Base-by-base conservation (phyloP, 2,888 invertebrate species). In the Cheilosia variabilis region DNA sequence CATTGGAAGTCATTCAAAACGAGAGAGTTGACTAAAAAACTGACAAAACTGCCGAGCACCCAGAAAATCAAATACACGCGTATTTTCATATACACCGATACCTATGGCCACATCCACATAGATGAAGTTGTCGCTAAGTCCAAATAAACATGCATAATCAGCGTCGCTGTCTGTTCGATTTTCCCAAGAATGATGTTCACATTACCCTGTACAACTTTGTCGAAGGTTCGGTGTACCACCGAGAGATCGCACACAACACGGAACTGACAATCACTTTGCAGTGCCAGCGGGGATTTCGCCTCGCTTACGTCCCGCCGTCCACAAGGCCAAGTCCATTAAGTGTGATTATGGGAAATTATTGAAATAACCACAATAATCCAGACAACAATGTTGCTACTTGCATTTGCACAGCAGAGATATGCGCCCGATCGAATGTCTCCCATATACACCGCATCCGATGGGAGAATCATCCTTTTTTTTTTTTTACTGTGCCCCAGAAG, bases 301-400 rank as follows among this genome's bases (percentile, higher is more conserved):
- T 55, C 7, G 22, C 47, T 10, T 57, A 69, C 58, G 58, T 69
- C 50, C 47, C 17, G 31, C 0, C 31, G 31, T 31, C 31, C 47
- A 43, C 50, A 57, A 65, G 60, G 68, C 47, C 60, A 60, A 68
- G 69, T 65, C 62, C 65, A 80, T 84, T 75, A 81, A 76, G 62
- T 84, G 73, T 80, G 76, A 86, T 81, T 86, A 86, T 77, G 81
- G 72, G 81, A 86, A 86, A 76, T 81, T 86, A 86, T 86, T 76
- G 81, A 72, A 81, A 86, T 77, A 76, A 77, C 76, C 80, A 66
- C 76, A 76, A 80, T 62, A 76, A 81, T 77, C 66, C 73, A 4
- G 34, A 55, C 76, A 75, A 81, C 86, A 86, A 77, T 81, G 81
- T 86, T 72, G 81, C 86, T 77, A 81, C 84, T 41, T 58, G 80